These are phyloP conservation scores for Borostomias antarcticus DNA, from an alignment of 2,797 vertebrate genomes.

Conservation along the genomic window DNA sequence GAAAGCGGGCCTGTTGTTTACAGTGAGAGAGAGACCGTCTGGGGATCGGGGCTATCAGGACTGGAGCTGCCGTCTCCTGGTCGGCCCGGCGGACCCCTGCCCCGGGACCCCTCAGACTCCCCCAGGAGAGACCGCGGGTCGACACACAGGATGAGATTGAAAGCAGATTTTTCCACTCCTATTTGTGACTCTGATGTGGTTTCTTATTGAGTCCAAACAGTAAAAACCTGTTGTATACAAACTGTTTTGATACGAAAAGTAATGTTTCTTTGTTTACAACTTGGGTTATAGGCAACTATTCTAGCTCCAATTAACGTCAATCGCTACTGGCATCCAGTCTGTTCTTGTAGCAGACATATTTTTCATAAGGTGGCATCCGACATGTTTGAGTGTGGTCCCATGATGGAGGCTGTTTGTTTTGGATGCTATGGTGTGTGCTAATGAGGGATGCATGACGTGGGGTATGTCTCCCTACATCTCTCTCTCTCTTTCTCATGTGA, in stretches of 20 bases:
- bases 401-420: not conserved
- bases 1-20: slow-evolving; percentile 59
- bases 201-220: not conserved
- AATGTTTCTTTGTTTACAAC: not conserved
- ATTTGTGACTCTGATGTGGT: not conserved
- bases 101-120: slow-evolving; percentile 25
- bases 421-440: not conserved
- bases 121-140: slow-evolving; percentile 14
- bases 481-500: not conserved
- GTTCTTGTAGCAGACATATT: not conserved
- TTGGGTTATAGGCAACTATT: not conserved
- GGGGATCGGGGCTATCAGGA: slow-evolving; percentile 34
- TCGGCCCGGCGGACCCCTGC: slow-evolving; percentile 30
- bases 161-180: slow-evolving; percentile 19
- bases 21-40: slow-evolving; percentile 19
- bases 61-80: slow-evolving; percentile 30
- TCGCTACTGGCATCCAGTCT: no score
- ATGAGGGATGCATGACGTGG: not conserved
- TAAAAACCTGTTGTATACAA: not conserved
- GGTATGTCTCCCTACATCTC: not conserved
- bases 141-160: slow-evolving; percentile 15
- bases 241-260: no score
- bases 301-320: not conserved
- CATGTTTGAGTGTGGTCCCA: not conserved
- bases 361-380: not conserved